Conservation (phyloP, 1,140 invertebrate genomes). For the Zeugodacus cucurbitae region DNA sequence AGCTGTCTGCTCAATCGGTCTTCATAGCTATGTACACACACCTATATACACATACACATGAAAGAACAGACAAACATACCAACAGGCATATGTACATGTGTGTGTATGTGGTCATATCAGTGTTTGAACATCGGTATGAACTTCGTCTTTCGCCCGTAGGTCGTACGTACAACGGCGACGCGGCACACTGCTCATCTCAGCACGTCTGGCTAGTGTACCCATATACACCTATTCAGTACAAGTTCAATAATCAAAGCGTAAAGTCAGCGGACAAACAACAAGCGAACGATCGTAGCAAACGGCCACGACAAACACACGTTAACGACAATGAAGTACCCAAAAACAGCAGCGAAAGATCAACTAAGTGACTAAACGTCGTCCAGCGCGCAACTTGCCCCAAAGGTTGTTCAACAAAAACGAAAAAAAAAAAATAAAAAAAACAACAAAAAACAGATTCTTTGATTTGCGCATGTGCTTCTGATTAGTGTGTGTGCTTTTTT, state of each 20-base stretch:
- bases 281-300: neutral
- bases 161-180: neutral
- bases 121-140: constrained; percentile 22
- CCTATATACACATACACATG: neutral
- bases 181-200: neutral
- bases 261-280: neutral
- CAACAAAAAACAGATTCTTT: constrained; percentile 23
- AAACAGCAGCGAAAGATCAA: neutral
- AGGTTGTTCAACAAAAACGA: neutral
- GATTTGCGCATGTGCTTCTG: neutral
- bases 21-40: neutral
- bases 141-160: constrained; percentile 10
- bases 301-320: neutral
- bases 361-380: neutral
- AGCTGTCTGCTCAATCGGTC: constrained; percentile 5
- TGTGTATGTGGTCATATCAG: neutral
- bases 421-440: too few species aligned
- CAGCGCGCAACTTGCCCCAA: constrained; percentile 1
- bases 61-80: neutral
- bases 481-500: neutral
- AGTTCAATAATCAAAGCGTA: constrained; percentile 37
- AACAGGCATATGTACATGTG: neutral
- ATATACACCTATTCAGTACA: constrained; percentile 25
- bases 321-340: neutral
- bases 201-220: neutral